Conservation (phyloP, 2,888 invertebrate genomes). For the Neoascia interrupta region DNA sequence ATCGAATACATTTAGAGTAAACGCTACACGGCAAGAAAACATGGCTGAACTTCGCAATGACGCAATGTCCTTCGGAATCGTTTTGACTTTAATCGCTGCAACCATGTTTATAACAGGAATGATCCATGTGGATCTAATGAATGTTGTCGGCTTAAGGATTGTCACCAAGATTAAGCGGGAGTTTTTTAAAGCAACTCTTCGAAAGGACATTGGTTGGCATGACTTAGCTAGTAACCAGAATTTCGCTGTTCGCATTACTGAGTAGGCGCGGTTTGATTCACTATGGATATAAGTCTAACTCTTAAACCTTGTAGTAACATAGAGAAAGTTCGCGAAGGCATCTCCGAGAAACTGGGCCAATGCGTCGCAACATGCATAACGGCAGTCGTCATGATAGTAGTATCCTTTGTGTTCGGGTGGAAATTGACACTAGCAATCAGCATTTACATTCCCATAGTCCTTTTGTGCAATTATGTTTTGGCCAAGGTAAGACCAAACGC, state of each 20-base stretch:
- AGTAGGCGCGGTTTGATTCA: too few relatives aligned
- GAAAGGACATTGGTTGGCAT: constrained; percentile 87
- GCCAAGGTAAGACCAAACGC: constrained; percentile 87
- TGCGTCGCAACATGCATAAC: constrained; percentile 84
- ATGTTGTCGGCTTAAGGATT: constrained; percentile 83
- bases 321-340: constrained; percentile 89
- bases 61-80: constrained; percentile 83
- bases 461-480: constrained; percentile 86
- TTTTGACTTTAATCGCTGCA: constrained; percentile 81
- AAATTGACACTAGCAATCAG: constrained; percentile 89
- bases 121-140: constrained; percentile 84
- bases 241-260: constrained; percentile 86
- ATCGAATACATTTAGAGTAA: constrained; percentile 78
- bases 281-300: too few relatives aligned
- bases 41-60: constrained; percentile 83
- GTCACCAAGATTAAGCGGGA: constrained; percentile 81
- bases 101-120: constrained; percentile 83
- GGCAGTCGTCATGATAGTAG: constrained; percentile 74
- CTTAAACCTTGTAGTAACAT: constrained; percentile 82
- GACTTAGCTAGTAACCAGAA: constrained; percentile 85
- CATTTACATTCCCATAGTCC: constrained; percentile 87
- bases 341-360: constrained; percentile 89
- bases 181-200: constrained; percentile 83
- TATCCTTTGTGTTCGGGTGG: constrained; percentile 90
- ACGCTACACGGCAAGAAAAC: constrained; percentile 82